Conservation (phyloP, 2,113 vertebrate species). For the Nothoprocta pentlandii region DNA sequence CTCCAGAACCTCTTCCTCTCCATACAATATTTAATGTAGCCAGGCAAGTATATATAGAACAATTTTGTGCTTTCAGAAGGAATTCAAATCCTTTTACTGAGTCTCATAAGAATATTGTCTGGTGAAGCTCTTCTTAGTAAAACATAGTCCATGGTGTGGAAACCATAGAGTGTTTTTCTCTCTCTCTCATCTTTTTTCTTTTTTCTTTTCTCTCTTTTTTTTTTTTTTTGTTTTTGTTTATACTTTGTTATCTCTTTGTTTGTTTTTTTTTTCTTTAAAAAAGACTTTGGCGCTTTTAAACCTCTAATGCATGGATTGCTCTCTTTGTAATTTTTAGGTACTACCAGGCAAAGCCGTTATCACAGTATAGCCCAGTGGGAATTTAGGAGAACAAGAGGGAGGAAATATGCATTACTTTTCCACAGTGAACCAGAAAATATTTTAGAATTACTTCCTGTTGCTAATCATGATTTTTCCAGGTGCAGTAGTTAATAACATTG, state of each 20-base stretch:
- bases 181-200: no score
- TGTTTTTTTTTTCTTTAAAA: neutral
- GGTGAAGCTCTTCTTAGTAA: neutral
- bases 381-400: neutral
- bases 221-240: neutral
- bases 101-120: neutral
- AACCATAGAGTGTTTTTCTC: neutral
- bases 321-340: neutral
- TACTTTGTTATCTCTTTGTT: neutral
- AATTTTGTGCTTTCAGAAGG: neutral
- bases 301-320: neutral
- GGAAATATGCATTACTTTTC: neutral
- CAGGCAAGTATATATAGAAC: neutral
- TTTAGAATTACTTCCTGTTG: neutral
- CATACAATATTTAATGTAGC: neutral
- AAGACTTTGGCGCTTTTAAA: neutral
- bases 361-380: neutral
- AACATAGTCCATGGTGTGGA: neutral
- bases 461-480: neutral
- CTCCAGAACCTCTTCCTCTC: fast-evolving
- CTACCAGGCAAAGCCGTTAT: neutral
- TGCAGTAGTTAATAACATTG: neutral
- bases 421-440: neutral
- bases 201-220: neutral
- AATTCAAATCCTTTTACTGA: neutral